Evolutionary conservation across 2,888 invertebrate genomes (phyloP).

Genomic region (Rotaria macrura): DNA sequence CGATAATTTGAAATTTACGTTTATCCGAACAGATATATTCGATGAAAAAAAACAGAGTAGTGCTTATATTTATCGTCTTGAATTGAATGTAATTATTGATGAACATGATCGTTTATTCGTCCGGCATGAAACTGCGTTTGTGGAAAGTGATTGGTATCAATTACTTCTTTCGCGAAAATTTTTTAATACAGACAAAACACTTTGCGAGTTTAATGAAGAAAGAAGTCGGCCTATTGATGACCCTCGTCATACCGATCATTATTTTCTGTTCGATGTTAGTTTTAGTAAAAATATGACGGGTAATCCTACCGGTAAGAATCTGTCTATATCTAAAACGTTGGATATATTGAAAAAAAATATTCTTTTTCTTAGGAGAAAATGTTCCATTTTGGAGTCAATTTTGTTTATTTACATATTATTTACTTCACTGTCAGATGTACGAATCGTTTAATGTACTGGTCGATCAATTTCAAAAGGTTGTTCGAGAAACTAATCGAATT

Average conservation of each 20-base stretch:
- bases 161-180: not conserved
- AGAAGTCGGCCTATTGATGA: not conserved
- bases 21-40: not conserved
- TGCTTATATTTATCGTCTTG: not conserved
- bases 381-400: not conserved
- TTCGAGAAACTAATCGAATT: not conserved
- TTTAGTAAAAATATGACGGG: not conserved
- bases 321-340: not conserved
- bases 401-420: not conserved
- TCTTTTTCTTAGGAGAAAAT: not conserved
- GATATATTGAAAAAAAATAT: not conserved
- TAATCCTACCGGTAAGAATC: not conserved
- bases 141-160: not conserved
- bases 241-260: not conserved
- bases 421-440: not conserved
- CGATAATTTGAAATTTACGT: not conserved
- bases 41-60: not conserved
- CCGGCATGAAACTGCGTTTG: not conserved
- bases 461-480: not conserved
- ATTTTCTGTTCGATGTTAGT: not conserved
- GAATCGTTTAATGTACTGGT: not conserved
- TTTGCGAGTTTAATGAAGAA: not conserved
- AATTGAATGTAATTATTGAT: not conserved
- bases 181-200: not conserved
- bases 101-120: not conserved